Percentiles rank a stretch among this genome's conserved stretches.
Conservation (phyloP, 2,888 invertebrate genomes). For the Tortricodes alternella region DNA sequence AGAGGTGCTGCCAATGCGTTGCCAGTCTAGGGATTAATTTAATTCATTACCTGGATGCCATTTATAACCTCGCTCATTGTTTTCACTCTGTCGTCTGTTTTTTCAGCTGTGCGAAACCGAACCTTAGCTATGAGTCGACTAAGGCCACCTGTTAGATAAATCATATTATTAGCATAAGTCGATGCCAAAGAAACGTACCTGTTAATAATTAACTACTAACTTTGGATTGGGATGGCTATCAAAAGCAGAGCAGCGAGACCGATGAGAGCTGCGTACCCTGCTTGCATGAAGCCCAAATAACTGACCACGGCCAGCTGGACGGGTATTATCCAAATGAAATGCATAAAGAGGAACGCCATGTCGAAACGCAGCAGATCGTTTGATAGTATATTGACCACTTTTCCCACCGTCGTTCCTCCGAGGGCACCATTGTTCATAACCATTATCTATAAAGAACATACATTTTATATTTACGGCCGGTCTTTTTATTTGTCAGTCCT, state of each 20-base stretch:
- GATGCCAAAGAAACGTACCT: too few species aligned
- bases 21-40: too few species aligned
- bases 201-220: conserved; percentile 60
- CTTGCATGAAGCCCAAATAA: conserved; percentile 86
- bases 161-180: not conserved
- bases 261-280: conserved; percentile 85
- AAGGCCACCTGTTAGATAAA: conserved; percentile 67
- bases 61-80: conserved; percentile 97
- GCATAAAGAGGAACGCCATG: conserved; percentile 87
- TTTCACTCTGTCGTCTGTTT: conserved; percentile 94
- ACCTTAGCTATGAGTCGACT: conserved; percentile 81
- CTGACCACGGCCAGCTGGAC: conserved; percentile 84
- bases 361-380: conserved; percentile 95
- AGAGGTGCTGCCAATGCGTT: too few species aligned
- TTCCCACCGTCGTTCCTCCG: conserved; percentile 92
- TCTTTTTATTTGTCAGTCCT: too few species aligned
- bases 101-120: conserved; percentile 89
- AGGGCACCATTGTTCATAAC: conserved; percentile 83
- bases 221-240: conserved; percentile 89
- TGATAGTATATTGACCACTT: conserved; percentile 93
- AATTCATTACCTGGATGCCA: conserved; percentile 95
- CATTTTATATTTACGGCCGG: not conserved
- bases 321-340: conserved; percentile 93
- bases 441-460: conserved; percentile 59
- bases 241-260: conserved; percentile 86